Evolutionary conservation across 2,797 vertebrate species (phyloP), one percentile per base, ranked within the genome.

Genomic region (Lepidocolaptes lacrymiger): DNA sequence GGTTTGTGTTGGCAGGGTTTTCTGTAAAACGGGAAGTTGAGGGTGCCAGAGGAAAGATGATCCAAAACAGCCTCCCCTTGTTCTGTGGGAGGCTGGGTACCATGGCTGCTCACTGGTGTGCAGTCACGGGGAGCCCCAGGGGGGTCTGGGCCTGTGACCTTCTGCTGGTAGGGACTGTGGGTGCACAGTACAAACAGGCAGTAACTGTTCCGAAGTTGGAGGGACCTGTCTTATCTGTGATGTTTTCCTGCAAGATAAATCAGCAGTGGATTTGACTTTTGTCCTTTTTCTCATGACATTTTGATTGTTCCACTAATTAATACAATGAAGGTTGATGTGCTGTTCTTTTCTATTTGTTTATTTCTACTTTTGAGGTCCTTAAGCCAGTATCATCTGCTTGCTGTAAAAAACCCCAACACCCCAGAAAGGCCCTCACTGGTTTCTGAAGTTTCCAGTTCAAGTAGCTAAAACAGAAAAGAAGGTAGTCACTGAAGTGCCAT

Each of bases 61-160:
- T 2, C 2, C 32, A 30, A 63, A 76, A 5, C 26, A 73, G 37
- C 12, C 5, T 27, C 36, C 14, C 1, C 3, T 67, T 67, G 28
- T 55, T 81, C 51, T 51, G 36, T 4, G 12, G 59, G 62, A 66
- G 17, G 15, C 27, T 2, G 10, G 13, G 22, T 14, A 24, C 3
- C 1, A 14, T 54, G 62, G 14, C 41, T 77, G 63, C 34, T 19
- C 19, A 18, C 24, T 52, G 69, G 12, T 52, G 51, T 17, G 21
- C n/a, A 21, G 43, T 26, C 34, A 36, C 0, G 0, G 55, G 20
- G 14, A 75, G 7, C 5, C 23, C 30, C 6, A 3, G 1, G 1
- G 44, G 26, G 6, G 1, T 63, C 79, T 68, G 16, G 1, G 2
- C 62, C 59, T 32, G 46, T 8, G 23, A 61, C 15, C 6, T 21